Evolutionary conservation across 2,113 vertebrate species (phyloP).

Genomic region (Psittacula cyanocephala): DNA sequence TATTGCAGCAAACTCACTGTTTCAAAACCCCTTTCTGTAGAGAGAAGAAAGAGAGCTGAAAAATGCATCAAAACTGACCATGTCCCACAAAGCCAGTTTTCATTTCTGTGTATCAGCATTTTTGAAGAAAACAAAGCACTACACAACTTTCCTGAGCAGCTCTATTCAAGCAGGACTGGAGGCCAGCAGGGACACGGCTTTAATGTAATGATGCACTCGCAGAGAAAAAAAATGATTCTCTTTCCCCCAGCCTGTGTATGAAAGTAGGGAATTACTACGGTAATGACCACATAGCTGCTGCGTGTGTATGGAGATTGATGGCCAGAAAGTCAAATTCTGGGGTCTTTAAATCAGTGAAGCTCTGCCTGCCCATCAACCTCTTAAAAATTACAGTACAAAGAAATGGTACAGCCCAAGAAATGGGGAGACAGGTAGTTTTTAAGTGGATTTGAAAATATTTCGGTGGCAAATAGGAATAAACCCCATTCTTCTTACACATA

Average conservation of each 20-base stretch:
- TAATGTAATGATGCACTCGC: constrained; percentile 14
- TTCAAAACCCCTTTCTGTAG: neutral
- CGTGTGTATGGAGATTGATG: constrained; percentile 18
- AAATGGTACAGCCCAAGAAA: neutral
- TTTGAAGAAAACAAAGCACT: constrained; percentile 16
- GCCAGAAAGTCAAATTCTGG: neutral
- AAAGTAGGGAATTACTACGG: constrained; percentile 3
- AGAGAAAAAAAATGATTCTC: constrained; percentile 40
- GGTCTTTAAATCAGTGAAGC: neutral
- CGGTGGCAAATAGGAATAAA: neutral
- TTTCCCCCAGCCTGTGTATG: neutral
- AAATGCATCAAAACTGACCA: constrained; percentile 45
- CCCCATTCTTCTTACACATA: neutral
- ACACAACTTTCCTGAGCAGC: constrained; percentile 45
- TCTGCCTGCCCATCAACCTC: neutral
- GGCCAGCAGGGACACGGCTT: constrained; percentile 39
- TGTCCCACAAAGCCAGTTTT: constrained; percentile 48
- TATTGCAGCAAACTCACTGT: neutral
- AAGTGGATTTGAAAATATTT: neutral
- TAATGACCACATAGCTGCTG: constrained; percentile 37
- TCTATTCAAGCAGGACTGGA: constrained; percentile 17
- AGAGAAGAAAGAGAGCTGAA: neutral
- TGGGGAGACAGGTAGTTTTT: neutral
- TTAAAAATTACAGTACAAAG: neutral
- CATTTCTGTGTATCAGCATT: neutral